Evolutionary conservation across 2,113 vertebrate species (phyloP).

Genomic region (Ptilorrhoa leucosticta): DNA sequence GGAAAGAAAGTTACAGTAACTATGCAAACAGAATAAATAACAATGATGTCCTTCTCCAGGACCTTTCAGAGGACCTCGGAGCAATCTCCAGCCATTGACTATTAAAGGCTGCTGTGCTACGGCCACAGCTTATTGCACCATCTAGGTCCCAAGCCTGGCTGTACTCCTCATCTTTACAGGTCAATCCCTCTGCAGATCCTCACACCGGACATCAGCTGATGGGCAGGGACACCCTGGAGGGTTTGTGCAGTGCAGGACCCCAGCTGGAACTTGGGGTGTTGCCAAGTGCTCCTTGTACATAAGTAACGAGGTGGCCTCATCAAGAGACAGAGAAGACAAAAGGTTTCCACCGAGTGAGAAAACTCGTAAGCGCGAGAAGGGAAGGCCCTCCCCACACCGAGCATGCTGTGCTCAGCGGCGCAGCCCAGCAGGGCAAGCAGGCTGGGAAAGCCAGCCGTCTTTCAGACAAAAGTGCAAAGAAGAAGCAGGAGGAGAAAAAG

Average conservation of each 20-base stretch:
- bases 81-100: neutral
- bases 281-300: neutral
- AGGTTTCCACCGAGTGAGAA: neutral
- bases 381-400: neutral
- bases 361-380: neutral
- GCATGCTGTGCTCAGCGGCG: neutral
- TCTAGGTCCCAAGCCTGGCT: neutral
- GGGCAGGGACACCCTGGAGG: rapidly evolving
- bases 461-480: neutral
- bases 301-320: neutral
- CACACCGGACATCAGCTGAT: neutral
- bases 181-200: neutral
- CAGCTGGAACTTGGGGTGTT: neutral
- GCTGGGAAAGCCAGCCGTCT: neutral
- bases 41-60: neutral
- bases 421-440: neutral
- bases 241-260: neutral
- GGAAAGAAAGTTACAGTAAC: conserved; percentile 13
- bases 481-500: neutral
- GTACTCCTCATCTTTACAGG: neutral
- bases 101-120: rapidly evolving
- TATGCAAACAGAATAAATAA: neutral
- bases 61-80: neutral
- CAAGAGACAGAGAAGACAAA: conserved; percentile 10
- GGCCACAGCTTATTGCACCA: rapidly evolving